These are phyloP conservation scores for Eupithecia pulchellata DNA, from an alignment of 2,888 invertebrate genomes.

Conservation along the genomic window DNA sequence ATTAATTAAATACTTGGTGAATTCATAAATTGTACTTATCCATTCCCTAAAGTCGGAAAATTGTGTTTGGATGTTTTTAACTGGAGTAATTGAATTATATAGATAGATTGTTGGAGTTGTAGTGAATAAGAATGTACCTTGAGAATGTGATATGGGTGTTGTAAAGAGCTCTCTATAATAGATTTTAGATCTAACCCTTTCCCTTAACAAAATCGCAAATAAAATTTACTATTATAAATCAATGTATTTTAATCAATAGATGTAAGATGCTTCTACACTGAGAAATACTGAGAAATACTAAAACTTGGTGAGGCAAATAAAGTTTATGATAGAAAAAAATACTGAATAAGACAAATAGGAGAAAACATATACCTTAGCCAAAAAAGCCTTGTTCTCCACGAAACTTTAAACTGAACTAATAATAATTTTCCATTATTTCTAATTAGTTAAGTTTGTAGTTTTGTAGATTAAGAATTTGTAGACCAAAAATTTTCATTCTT, in stretches of 20 bases:
- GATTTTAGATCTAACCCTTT: slow-evolving; percentile 58
- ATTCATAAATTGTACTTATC: slow-evolving; percentile 56
- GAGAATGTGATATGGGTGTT: slow-evolving; percentile 84
- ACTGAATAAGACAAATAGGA: no score
- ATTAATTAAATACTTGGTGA: slow-evolving; percentile 44
- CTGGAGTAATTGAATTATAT: slow-evolving; percentile 59
- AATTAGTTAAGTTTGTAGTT: no score
- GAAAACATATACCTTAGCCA: no score
- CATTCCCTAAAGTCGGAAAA: slow-evolving; percentile 71
- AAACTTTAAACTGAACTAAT: no score
- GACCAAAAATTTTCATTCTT: no score
- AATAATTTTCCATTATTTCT: no score
- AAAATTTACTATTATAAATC: slow-evolving; percentile 45
- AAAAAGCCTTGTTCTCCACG: no score
- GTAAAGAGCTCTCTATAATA: slow-evolving; percentile 79
- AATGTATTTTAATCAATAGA: neutral
- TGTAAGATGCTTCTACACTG: no score
- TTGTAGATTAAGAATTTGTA: no score
- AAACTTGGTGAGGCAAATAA: neutral
- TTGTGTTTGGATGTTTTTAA: slow-evolving; percentile 64
- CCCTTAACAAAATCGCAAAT: slow-evolving; percentile 45
- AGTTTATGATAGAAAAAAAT: neutral
- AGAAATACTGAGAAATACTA: neutral
- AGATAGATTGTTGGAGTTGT: slow-evolving; percentile 78
- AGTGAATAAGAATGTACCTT: slow-evolving; percentile 67